Percentiles rank a stretch among this genome's conserved stretches.
These are phyloP conservation scores for Kryptolebias ocellatus DNA, from an alignment of 2,797 vertebrate species.

Conservation along the genomic window DNA sequence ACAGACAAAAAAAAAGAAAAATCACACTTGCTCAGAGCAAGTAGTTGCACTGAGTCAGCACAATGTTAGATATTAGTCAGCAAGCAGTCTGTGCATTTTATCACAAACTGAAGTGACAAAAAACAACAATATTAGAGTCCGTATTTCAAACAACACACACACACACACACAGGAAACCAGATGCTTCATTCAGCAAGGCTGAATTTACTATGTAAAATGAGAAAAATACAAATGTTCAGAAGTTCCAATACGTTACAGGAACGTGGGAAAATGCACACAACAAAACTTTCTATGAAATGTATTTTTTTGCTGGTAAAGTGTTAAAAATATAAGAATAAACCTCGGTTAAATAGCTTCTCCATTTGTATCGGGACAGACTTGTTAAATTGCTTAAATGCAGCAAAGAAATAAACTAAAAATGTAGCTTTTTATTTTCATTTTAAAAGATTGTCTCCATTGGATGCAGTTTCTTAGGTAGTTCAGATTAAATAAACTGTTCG, in stretches of 20 bases:
- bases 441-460: too few species aligned
- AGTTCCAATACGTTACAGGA: too few species aligned
- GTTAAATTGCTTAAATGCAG: too few species aligned
- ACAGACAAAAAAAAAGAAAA: neutral
- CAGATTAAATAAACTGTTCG: too few species aligned
- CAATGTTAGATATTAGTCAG: slow-evolving; percentile 21
- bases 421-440: too few species aligned
- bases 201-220: slow-evolving; percentile 13
- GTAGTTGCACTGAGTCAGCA: slow-evolving; percentile 26
- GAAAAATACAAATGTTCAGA: slow-evolving; percentile 7
- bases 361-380: too few species aligned
- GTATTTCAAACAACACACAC: slow-evolving; percentile 51
- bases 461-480: too few species aligned
- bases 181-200: slow-evolving; percentile 14
- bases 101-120: slow-evolving; percentile 47
- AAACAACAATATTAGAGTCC: slow-evolving; percentile 37
- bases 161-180: slow-evolving; percentile 37
- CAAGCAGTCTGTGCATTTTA: slow-evolving; percentile 19
- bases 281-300: too few species aligned
- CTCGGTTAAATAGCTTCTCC: too few species aligned
- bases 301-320: too few species aligned
- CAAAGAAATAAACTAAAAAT: too few species aligned
- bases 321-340: too few species aligned
- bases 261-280: neutral
- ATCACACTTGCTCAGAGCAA: slow-evolving; percentile 24